Conservation (phyloP, 2,888 invertebrate species). For the Lepidocyrtinus sp. region DNA sequence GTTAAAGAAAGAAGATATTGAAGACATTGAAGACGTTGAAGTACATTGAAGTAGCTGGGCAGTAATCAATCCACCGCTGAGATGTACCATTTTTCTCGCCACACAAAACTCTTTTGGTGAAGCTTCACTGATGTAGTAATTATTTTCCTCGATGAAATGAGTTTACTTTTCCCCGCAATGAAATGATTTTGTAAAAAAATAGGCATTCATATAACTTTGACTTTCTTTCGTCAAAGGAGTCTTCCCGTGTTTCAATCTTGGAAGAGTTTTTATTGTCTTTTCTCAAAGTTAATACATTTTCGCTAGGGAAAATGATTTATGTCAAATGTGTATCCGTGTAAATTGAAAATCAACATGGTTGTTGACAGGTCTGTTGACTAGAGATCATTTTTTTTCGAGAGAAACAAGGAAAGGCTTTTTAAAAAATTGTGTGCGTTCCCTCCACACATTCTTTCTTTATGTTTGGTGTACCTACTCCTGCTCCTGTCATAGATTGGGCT, state of each 20-base stretch:
- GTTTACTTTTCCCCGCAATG: background rate
- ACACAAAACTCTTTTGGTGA: background rate
- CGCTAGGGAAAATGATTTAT: slow-evolving; percentile 52
- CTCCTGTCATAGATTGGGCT: slow-evolving; percentile 54
- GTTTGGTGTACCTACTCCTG: background rate
- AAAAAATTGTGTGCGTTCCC: slow-evolving; percentile 12
- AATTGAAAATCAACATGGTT: slow-evolving; percentile 57
- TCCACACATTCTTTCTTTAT: background rate
- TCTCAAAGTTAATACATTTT: background rate
- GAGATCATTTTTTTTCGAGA: slow-evolving; percentile 40
- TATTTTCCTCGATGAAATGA: slow-evolving; percentile 8
- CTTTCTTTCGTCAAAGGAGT: background rate
- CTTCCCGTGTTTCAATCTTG: background rate
- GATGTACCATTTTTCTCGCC: slow-evolving; percentile 43
- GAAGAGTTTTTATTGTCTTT: background rate
- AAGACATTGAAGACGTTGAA: too few species aligned
- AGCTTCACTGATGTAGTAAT: slow-evolving; percentile 43
- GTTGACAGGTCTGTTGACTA: slow-evolving; percentile 54
- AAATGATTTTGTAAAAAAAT: background rate
- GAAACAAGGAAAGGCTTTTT: slow-evolving; percentile 54
- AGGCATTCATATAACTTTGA: background rate
- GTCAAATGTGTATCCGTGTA: slow-evolving; percentile 44
- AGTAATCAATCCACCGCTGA: slow-evolving; percentile 57
- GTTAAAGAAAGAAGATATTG: background rate
- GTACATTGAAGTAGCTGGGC: slow-evolving; percentile 39